Conservation (phyloP, 2,113 vertebrate genomes). For the Xiphophorus couchianus region DNA sequence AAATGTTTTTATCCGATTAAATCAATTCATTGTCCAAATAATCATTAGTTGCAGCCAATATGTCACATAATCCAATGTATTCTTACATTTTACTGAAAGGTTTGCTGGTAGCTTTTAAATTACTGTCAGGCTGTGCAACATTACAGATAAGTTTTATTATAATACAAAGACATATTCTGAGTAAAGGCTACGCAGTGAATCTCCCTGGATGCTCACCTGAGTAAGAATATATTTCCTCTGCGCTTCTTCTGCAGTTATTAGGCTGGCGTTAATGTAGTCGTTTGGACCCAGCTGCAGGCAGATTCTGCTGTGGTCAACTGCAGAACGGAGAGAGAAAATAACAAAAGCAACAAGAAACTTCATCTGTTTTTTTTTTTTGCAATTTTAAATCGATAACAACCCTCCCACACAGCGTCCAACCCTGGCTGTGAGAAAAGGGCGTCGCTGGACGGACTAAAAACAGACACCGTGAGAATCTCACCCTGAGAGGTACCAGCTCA, state of each 20-base stretch:
- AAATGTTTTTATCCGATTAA: no score
- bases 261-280: slow-evolving; percentile 97
- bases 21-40: no score
- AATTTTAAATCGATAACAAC: neutral
- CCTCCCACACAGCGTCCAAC: neutral
- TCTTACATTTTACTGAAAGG: neutral
- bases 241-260: slow-evolving; percentile 94
- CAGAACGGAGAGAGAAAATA: neutral
- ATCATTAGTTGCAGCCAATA: no score
- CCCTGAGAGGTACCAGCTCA: neutral
- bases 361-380: neutral
- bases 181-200: neutral
- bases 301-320: slow-evolving; percentile 99
- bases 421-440: slow-evolving; percentile 11
- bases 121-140: neutral
- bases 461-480: neutral
- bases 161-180: neutral
- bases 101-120: neutral
- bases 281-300: slow-evolving; percentile 90
- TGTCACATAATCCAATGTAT: no score
- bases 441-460: slow-evolving; percentile 20
- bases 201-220: slow-evolving; percentile 82
- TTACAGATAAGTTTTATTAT: neutral
- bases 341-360: neutral
- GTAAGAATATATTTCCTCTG: slow-evolving; percentile 97